Evolutionary conservation across 2,113 vertebrate species (phyloP).

Genomic region (Cisticola juncidis): DNA sequence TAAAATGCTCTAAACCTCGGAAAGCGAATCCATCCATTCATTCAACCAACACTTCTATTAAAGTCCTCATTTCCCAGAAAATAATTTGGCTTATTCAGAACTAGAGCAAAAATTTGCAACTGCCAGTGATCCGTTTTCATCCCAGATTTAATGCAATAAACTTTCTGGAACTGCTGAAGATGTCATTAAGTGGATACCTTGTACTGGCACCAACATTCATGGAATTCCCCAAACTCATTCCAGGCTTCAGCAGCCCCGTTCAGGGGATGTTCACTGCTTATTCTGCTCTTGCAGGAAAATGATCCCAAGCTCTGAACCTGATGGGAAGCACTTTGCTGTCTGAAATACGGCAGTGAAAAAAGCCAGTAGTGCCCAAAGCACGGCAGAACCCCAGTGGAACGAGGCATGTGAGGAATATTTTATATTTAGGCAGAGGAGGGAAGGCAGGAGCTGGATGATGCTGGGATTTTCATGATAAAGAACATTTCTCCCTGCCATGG

Average conservation of each 20-base stretch:
- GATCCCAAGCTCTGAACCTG: neutral
- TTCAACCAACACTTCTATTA: neutral
- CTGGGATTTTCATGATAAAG: neutral
- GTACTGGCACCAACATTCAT: neutral
- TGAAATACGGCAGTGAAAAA: neutral
- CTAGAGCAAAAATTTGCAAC: neutral
- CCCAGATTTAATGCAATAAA: neutral
- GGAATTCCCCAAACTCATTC: neutral
- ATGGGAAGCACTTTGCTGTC: neutral
- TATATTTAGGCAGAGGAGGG: neutral
- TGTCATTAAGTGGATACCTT: neutral
- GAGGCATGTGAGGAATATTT: neutral
- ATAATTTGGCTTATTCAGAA: neutral
- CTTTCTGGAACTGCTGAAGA: neutral
- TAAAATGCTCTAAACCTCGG: neutral
- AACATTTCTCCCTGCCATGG: neutral
- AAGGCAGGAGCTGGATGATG: neutral
- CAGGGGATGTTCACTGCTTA: neutral
- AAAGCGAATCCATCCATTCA: neutral
- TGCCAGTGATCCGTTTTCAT: neutral
- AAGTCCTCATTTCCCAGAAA: slow-evolving; percentile 4
- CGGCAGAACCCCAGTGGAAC: neutral
- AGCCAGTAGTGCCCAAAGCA: neutral
- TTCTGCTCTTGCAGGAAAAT: neutral
- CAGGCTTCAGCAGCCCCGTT: neutral